These are phyloP conservation scores for Agrotis clavis DNA, from an alignment of 2,888 invertebrate genomes.

Conservation along the genomic window DNA sequence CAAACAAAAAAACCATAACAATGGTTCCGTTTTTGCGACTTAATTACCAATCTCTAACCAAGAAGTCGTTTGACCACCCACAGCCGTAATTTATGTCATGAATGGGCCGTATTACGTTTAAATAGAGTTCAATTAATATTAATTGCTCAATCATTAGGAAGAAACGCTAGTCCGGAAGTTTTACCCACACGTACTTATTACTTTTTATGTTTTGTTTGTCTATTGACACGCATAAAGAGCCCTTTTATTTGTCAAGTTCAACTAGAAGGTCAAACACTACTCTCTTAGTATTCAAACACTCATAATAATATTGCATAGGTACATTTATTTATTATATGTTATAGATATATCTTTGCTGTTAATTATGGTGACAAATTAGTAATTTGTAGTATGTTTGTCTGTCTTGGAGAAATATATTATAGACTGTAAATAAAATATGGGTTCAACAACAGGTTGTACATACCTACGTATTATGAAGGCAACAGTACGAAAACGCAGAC, in stretches of 20 bases:
- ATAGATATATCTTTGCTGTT: constrained; percentile 24
- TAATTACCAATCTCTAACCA: constrained; percentile 21
- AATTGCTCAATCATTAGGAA: constrained; percentile 53
- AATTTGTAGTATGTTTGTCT: constrained; percentile 24
- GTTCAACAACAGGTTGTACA: background rate
- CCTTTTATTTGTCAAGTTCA: constrained; percentile 53
- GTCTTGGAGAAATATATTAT: background rate
- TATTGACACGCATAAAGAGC: constrained; percentile 39
- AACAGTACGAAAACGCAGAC: background rate
- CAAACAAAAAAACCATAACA: constrained; percentile 8
- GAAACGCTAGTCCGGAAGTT: constrained; percentile 55
- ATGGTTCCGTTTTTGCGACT: constrained; percentile 2
- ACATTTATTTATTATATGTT: constrained; percentile 44
- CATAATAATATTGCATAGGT: constrained; percentile 32
- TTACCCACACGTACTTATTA: constrained; percentile 26
- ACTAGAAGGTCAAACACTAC: constrained; percentile 47
- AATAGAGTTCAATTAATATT: constrained; percentile 41
- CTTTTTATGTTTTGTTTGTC: constrained; percentile 35
- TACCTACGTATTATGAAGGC: background rate
- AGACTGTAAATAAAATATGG: background rate
- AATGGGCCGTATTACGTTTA: constrained; percentile 22
- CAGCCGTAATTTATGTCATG: constrained; percentile 25
- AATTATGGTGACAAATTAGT: constrained; percentile 24
- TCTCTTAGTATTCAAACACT: constrained; percentile 7
- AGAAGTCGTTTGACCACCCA: constrained; percentile 39